These are phyloP conservation scores for Schizothorax lantsangensis DNA, from an alignment of 2,797 vertebrate genomes.

Conservation along the genomic window DNA sequence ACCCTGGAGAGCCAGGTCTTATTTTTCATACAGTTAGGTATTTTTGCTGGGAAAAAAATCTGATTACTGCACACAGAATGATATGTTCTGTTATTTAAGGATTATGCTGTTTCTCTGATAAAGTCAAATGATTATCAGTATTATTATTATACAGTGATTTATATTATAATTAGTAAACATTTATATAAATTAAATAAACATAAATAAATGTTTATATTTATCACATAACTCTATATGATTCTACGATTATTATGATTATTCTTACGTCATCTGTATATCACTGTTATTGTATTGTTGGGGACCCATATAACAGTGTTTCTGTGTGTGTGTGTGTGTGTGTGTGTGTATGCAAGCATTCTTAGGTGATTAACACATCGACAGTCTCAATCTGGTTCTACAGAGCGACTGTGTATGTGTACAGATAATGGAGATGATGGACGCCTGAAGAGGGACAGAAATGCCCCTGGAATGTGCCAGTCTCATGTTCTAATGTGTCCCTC, in stretches of 20 bases:
- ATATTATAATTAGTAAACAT: neutral
- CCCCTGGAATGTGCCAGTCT: constrained; percentile 79
- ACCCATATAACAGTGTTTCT: constrained; percentile 12
- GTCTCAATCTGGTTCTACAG: constrained; percentile 70
- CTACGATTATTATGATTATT: neutral
- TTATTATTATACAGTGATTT: neutral
- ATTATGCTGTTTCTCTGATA: neutral
- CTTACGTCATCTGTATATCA: too few relatives aligned
- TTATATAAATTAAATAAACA: neutral
- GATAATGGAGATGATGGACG: constrained; percentile 81
- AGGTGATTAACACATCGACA: constrained; percentile 75
- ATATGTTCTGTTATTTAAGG: constrained; percentile 12
- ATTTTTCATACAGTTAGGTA: constrained; percentile 34
- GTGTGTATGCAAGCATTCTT: constrained; percentile 64
- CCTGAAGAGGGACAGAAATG: constrained; percentile 76
- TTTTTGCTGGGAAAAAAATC: neutral
- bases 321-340: constrained; percentile 18
- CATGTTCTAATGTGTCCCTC: constrained; percentile 71
- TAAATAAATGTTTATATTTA: neutral
- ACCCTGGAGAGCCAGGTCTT: constrained; percentile 26
- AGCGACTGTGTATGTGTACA: constrained; percentile 62
- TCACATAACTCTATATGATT: too few relatives aligned
- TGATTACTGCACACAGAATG: neutral
- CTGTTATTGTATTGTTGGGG: neutral
- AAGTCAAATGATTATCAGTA: neutral